Conservation (phyloP, 92 coral and sea anemone genomes). For the Phymanthus crucifer region DNA sequence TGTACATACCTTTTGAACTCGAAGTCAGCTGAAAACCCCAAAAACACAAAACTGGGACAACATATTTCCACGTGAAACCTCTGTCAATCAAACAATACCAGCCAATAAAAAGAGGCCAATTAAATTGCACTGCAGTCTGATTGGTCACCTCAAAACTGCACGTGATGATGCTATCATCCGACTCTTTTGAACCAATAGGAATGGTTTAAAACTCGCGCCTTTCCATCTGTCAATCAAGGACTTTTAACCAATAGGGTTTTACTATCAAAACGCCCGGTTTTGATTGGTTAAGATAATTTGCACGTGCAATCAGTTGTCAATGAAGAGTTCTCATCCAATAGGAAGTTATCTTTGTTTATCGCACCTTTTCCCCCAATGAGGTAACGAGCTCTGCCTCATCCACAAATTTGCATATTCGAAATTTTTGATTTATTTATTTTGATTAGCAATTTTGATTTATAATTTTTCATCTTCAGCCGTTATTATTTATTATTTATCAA, state of each 20-base stretch:
- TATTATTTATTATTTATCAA: too few species aligned
- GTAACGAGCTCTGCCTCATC: too few species aligned
- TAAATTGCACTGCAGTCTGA: not conserved
- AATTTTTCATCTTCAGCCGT: too few species aligned
- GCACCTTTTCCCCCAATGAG: too few species aligned
- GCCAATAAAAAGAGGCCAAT: not conserved
- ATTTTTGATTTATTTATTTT: too few species aligned
- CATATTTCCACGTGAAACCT: not conserved
- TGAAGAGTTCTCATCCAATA: not conserved
- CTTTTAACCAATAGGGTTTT: not conserved
- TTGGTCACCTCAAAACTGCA: not conserved
- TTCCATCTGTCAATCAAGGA: not conserved
- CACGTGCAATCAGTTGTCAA: not conserved
- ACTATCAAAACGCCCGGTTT: too few species aligned
- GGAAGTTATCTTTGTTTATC: not conserved
- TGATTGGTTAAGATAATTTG: not conserved
- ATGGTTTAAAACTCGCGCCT: not conserved
- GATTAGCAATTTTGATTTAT: too few species aligned
- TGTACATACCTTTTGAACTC: not conserved
- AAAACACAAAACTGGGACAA: not conserved
- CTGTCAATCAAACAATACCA: constrained; percentile 2
- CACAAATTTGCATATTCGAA: too few species aligned
- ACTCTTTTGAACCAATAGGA: not conserved
- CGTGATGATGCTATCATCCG: not conserved
- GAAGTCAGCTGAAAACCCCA: not conserved